A percentile compares a stretch with the other conserved stretches of the same genome.
phyloP scores from a whole-genome alignment of 1,140 invertebrate genomes.

The Bombus pyrosoma region DNA sequence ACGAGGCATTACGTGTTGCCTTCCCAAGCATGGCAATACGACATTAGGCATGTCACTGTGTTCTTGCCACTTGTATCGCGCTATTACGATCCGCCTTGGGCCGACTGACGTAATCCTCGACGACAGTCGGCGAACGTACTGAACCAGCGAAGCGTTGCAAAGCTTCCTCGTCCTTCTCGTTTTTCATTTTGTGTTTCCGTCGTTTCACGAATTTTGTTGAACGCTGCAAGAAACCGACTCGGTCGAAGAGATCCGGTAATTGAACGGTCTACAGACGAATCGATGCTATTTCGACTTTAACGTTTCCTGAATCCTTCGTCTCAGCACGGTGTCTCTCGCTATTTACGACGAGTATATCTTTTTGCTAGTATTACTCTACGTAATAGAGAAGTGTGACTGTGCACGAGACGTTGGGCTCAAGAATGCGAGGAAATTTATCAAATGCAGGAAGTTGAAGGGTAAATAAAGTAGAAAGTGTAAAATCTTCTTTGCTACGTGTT shows the following conservation, averaged over 20 bases:
- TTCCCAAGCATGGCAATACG: constrained; percentile 32
- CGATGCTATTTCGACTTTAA: neutral
- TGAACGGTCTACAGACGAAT: neutral
- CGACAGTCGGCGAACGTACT: constrained; percentile 50
- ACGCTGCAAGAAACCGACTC: constrained; percentile 18
- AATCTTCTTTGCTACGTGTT: too few species aligned
- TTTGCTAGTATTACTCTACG: neutral
- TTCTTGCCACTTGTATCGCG: constrained; percentile 32
- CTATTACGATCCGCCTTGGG: constrained; percentile 54
- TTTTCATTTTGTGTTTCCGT: neutral
- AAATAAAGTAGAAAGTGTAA: neutral
- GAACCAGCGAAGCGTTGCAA: constrained; percentile 10
- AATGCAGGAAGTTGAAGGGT: too few species aligned
- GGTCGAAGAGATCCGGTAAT: constrained; percentile 11
- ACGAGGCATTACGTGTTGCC: neutral
- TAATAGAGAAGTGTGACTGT: neutral
- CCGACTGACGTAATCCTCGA: constrained; percentile 49
- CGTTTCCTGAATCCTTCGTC: neutral
- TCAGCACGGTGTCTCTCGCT: neutral
- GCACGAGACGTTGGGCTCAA: neutral
- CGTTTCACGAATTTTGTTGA: constrained; percentile 18
- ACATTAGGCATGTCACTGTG: constrained; percentile 46
- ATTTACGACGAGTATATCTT: neutral
- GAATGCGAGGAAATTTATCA: neutral
- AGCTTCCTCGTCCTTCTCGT: constrained; percentile 10